Conservation (phyloP, 2,797 vertebrate genomes). For the Chloroceryle inda region DNA sequence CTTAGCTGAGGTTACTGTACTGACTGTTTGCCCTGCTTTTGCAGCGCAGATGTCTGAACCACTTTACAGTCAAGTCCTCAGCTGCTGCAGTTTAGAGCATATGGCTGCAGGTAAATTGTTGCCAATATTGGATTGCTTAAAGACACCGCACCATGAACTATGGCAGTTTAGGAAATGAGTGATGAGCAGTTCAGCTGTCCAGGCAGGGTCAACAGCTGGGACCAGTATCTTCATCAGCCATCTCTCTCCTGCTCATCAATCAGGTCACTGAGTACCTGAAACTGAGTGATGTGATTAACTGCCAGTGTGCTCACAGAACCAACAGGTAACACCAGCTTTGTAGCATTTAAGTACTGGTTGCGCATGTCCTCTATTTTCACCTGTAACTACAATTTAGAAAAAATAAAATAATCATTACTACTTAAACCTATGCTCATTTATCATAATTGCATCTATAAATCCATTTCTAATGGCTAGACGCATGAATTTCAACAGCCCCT, state of each 20-base stretch:
- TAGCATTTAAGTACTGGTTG: not conserved
- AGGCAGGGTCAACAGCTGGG: not conserved
- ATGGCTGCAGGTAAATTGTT: not conserved
- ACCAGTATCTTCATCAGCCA: not conserved
- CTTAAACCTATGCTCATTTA: conserved; percentile 75
- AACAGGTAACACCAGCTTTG: conserved; percentile 27
- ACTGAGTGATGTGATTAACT: not conserved
- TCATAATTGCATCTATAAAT: conserved; percentile 76
- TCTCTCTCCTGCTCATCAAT: not conserved
- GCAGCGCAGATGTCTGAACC: not conserved
- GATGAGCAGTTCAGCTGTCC: not conserved
- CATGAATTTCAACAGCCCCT: conserved; percentile 75
- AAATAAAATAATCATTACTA: conserved; percentile 48
- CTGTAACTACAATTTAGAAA: not conserved
- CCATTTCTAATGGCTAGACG: conserved; percentile 69
- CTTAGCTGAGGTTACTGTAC: not conserved
- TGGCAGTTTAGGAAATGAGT: conserved; percentile 8
- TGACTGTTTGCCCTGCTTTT: not conserved
- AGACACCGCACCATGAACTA: not conserved
- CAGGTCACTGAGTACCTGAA: not conserved
- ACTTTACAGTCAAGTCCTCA: not conserved
- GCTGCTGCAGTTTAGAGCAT: not conserved
- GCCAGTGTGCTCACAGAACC: not conserved
- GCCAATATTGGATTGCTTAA: not conserved
- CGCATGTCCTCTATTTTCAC: not conserved